Percentiles rank a stretch among this genome's conserved stretches.
Conservation (phyloP, 2,113 vertebrate genomes). For the Falco punctatus region DNA sequence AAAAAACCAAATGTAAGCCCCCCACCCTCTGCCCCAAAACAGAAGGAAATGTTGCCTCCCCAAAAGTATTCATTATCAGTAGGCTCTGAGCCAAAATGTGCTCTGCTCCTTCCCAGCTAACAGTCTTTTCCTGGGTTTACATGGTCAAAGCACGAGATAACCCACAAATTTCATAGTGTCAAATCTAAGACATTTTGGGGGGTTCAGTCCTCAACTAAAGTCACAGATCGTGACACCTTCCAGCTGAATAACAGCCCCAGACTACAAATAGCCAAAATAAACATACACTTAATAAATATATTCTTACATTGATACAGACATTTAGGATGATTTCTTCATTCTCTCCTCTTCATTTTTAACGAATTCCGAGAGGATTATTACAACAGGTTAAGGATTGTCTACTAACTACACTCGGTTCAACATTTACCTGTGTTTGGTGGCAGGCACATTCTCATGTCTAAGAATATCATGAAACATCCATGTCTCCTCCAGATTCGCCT, state of each 20-base stretch:
- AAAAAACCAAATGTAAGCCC: not conserved
- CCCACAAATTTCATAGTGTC: not conserved
- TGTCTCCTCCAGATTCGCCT: not conserved
- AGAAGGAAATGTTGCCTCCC: not conserved
- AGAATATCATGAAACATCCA: not conserved
- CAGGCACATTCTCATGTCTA: not conserved
- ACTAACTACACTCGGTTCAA: not conserved
- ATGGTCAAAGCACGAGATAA: not conserved
- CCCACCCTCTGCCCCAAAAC: rapidly evolving
- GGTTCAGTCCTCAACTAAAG: not conserved
- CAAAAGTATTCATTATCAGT: not conserved
- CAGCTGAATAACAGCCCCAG: not conserved
- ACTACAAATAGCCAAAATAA: not conserved
- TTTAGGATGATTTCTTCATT: not conserved
- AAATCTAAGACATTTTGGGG: not conserved
- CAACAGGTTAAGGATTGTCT: not conserved
- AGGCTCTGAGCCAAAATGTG: not conserved
- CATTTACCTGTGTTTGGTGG: not conserved
- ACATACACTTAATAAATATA: not conserved
- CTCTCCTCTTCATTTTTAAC: not conserved
- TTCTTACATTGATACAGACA: not conserved
- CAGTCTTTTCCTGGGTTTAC: not conserved
- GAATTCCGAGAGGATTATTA: not conserved
- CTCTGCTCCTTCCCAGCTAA: not conserved
- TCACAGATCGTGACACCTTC: not conserved